Percentiles rank a stretch among this genome's conserved stretches.
Conservation (phyloP, 2,113 vertebrate genomes). For the Camelus bactrianus region DNA sequence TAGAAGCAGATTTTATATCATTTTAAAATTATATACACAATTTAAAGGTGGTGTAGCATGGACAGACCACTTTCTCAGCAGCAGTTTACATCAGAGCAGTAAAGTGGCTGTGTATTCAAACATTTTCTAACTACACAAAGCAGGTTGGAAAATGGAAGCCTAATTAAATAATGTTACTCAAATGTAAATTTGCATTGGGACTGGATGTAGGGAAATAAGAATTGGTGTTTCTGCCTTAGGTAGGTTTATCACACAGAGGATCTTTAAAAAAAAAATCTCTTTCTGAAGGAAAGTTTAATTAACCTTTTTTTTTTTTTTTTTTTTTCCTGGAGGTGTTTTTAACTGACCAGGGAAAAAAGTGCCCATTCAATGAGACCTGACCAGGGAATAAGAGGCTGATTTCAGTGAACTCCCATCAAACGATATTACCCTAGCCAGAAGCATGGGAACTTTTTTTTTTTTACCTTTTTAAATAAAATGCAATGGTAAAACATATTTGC, state of each 20-base stretch:
- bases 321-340: constrained; percentile 60
- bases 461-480: constrained; percentile 68
- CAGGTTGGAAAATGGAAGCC: constrained; percentile 85
- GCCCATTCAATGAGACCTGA: constrained; percentile 52
- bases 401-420: constrained; percentile 74
- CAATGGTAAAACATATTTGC: constrained; percentile 87
- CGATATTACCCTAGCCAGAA: constrained; percentile 76
- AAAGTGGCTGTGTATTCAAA: constrained; percentile 87
- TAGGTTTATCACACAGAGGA: constrained; percentile 79
- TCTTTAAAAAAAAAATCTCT: constrained; percentile 68
- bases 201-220: constrained; percentile 79
- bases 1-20: constrained; percentile 91
- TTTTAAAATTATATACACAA: constrained; percentile 93
- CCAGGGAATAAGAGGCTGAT: constrained; percentile 66
- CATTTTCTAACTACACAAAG: constrained; percentile 84
- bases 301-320: background rate
- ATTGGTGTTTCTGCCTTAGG: constrained; percentile 75
- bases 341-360: constrained; percentile 78
- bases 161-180: constrained; percentile 88
- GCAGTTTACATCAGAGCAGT: constrained; percentile 83
- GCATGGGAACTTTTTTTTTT: constrained; percentile 79
- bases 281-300: constrained; percentile 69
- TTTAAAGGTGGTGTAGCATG: constrained; percentile 88
- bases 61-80: constrained; percentile 86
- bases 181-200: constrained; percentile 84